phyloP scores from a whole-genome alignment of 2,113 vertebrate genomes.

The Eira barbara region DNA sequence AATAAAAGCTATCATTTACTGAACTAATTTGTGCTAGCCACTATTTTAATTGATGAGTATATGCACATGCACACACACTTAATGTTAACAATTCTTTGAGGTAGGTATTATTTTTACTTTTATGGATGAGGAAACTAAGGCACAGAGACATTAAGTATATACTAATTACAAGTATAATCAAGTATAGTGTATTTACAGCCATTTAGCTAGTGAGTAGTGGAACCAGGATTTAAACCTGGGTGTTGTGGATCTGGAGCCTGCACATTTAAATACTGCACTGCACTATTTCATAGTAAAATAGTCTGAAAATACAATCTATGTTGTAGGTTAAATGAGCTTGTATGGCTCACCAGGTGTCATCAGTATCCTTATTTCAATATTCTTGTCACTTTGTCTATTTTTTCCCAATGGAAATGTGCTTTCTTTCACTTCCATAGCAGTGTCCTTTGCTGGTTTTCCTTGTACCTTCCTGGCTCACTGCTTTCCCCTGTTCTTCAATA shows the following conservation, averaged over 20 bases:
- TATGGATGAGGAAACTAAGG: constrained; percentile 18
- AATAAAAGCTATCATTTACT: neutral
- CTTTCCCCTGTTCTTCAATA: constrained; percentile 38
- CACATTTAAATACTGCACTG: neutral
- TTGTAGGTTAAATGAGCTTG: neutral
- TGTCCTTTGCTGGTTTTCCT: neutral
- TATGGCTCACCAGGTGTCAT: neutral
- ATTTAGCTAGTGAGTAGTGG: neutral
- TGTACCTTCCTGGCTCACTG: neutral
- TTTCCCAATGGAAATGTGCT: neutral
- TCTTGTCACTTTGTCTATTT: neutral
- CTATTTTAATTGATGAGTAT: neutral
- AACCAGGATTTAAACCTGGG: neutral
- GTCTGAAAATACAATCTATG: neutral
- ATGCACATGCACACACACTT: neutral
- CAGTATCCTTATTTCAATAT: neutral
- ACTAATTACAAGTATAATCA: neutral
- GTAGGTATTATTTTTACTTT: neutral
- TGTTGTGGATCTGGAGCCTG: neutral
- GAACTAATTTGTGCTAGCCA: neutral
- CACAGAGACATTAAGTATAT: neutral
- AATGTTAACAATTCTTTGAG: constrained; percentile 4
- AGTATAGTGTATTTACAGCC: neutral
- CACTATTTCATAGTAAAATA: neutral
- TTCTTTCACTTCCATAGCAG: constrained; percentile 6